Evolutionary conservation across 2,888 invertebrate species (phyloP).

Genomic region (Nymphalis urticae): DNA sequence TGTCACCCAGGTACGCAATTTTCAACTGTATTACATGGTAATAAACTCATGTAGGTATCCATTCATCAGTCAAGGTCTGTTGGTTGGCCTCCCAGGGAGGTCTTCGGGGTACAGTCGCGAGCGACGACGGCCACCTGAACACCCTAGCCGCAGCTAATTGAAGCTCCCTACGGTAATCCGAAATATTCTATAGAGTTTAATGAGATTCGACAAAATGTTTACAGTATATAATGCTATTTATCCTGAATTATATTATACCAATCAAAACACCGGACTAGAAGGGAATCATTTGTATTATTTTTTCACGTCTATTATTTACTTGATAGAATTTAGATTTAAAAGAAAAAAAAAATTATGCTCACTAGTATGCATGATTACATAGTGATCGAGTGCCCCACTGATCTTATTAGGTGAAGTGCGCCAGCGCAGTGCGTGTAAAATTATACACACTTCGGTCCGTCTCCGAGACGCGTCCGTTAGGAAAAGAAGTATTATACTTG

Average conservation of each 20-base stretch:
- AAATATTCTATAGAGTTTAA: slow-evolving; percentile 47
- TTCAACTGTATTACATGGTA: slow-evolving; percentile 49
- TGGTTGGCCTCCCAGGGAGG: slow-evolving; percentile 66
- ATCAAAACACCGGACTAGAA: no score
- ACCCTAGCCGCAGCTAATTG: slow-evolving; percentile 67
- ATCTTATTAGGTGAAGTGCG: slow-evolving; percentile 28
- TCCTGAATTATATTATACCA: background rate
- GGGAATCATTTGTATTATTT: no score
- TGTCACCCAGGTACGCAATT: slow-evolving; percentile 45
- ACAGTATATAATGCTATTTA: slow-evolving; percentile 6
- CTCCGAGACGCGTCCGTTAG: slow-evolving; percentile 19
- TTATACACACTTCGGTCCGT: slow-evolving; percentile 20
- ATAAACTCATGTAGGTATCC: slow-evolving; percentile 41
- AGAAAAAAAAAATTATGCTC: background rate
- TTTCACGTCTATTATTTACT: no score
- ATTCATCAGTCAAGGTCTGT: slow-evolving; percentile 72
- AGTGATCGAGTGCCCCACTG: slow-evolving; percentile 34
- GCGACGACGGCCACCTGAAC: slow-evolving; percentile 66
- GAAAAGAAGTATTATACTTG: slow-evolving; percentile 25
- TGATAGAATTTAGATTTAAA: no score
- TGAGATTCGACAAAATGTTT: slow-evolving; percentile 24
- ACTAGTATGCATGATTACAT: slow-evolving; percentile 28
- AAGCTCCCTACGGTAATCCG: slow-evolving; percentile 53
- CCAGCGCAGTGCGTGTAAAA: slow-evolving; percentile 31
- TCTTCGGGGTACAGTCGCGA: slow-evolving; percentile 64